Evolutionary conservation across 30 jellyfish, hydroid and myxozoan genomes (phyloP).

Genomic region (Aurelia aurita complex sp. Pacific): DNA sequence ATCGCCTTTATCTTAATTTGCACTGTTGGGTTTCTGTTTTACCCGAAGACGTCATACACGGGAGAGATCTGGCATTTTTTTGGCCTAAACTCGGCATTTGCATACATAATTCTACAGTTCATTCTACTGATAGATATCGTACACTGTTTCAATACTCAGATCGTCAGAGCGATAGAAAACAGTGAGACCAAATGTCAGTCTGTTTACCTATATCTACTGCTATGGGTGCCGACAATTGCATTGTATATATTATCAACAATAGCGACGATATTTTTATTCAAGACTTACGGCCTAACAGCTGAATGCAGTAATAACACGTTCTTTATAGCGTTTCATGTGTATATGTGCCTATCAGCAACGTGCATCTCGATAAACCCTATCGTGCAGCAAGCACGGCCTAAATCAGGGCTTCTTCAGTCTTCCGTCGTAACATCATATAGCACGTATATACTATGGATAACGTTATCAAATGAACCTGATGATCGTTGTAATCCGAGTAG

Average conservation of each 20-base stretch:
- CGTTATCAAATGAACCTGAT: slow-evolving; percentile 93
- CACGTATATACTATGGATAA: slow-evolving; percentile 82
- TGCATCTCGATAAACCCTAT: slow-evolving; percentile 88
- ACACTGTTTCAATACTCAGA: slow-evolving; percentile 56
- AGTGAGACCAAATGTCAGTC: slow-evolving; percentile 27
- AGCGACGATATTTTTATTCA: slow-evolving; percentile 55
- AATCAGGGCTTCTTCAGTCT: slow-evolving; percentile 90
- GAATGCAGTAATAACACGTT: slow-evolving; percentile 87
- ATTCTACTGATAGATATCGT: slow-evolving; percentile 71
- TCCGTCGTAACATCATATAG: slow-evolving; percentile 89
- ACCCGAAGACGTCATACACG: slow-evolving; percentile 83
- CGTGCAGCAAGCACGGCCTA: slow-evolving; percentile 89
- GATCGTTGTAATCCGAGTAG: slow-evolving; percentile 89
- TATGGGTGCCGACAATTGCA: slow-evolving; percentile 86
- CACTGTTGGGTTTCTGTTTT: slow-evolving; percentile 21
- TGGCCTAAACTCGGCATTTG: slow-evolving; percentile 93
- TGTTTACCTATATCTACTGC: slow-evolving; percentile 36
- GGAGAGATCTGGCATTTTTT: slow-evolving; percentile 99
- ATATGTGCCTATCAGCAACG: slow-evolving; percentile 95
- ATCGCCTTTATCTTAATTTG: background rate
- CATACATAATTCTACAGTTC: slow-evolving; percentile 74
- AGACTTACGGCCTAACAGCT: slow-evolving; percentile 65
- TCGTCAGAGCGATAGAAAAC: slow-evolving; percentile 67
- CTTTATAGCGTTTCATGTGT: slow-evolving; percentile 84
- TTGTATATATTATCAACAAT: slow-evolving; percentile 50